Conservation (phyloP, 2,113 vertebrate genomes). For the Corythoichthys intestinalis region DNA sequence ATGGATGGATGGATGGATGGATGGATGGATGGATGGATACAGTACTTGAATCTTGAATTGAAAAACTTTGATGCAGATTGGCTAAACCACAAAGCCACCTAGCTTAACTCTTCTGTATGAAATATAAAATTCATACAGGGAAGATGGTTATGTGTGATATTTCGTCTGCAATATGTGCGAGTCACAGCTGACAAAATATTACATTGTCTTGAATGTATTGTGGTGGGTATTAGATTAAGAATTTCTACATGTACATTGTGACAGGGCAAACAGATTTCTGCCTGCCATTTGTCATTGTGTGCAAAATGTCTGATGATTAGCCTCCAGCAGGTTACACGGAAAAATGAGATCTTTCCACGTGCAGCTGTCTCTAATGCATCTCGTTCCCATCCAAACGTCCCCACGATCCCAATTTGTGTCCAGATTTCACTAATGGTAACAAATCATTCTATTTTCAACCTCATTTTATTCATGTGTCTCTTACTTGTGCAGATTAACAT, state of each 20-base stretch:
- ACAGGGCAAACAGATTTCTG: not conserved
- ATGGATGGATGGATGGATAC: no score
- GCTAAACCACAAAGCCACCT: no score
- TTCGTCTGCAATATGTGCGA: no score
- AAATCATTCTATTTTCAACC: slow-evolving; percentile 58
- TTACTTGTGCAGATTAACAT: slow-evolving; percentile 57
- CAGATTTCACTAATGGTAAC: slow-evolving; percentile 32
- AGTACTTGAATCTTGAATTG: no score
- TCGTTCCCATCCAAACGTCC: slow-evolving; percentile 3
- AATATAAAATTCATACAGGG: no score
- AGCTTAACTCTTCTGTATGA: no score
- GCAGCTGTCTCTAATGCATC: not conserved
- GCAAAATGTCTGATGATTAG: not conserved
- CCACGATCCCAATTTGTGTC: slow-evolving; percentile 5
- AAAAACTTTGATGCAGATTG: no score
- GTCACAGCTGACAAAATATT: no score
- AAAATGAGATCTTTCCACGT: not conserved
- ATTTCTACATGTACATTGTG: not conserved
- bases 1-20: no score
- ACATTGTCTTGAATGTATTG: not conserved
- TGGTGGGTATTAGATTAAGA: not conserved
- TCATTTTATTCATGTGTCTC: slow-evolving; percentile 45
- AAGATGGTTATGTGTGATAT: no score
- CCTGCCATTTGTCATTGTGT: not conserved
- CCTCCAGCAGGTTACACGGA: not conserved